Evolutionary conservation across 2,797 vertebrate genomes (phyloP), one percentile per base, ranked within the genome.

Genomic region (Psittacula echo): DNA sequence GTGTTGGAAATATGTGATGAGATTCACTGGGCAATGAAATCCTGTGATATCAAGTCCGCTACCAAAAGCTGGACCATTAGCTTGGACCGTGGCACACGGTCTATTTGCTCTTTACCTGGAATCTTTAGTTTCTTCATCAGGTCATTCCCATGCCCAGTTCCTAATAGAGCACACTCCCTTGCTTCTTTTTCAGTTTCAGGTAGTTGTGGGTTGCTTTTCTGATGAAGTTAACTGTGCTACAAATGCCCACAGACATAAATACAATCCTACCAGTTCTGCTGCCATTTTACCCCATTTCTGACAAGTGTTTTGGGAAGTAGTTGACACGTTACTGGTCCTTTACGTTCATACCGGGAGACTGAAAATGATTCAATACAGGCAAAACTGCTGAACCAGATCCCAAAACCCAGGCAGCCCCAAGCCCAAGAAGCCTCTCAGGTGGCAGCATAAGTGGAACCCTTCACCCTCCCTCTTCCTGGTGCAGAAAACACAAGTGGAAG

Each of bases 1-100:
- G 87, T 81, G 41, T 73, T 95, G 77, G 75, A 86, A 95, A 62
- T 81, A 84, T 12, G 64, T 42, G 72, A 85, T 44, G 50, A 80
- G 61, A 83, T 66, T 95, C 80, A 54, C 62, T 54, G 66, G 47
- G 74, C 60, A 64, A 64, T 60, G 64, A 93, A 93, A 83, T 75
- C 20, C 26, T 45, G 26, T 0, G 0, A 39, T 86, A 47, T 82
- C 50, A 78, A 71, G 58, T 48, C 58, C 53, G 1, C 30, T 37
- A 10, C 62, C 72, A 20, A 80, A 83, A 37, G 50, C 45, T 21
- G 41, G 37, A 30, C 26, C 30, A 39, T 15, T 24, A 45, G 54
- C 60, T 19, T 26, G 6, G 73, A 32, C 66, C 5, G 77, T 39
- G 42, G 50, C 77, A 58, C 4, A 0, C 2, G 11, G 11, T 3